Evolutionary conservation across 2,113 vertebrate species (phyloP).

Genomic region (Caranx ignobilis): DNA sequence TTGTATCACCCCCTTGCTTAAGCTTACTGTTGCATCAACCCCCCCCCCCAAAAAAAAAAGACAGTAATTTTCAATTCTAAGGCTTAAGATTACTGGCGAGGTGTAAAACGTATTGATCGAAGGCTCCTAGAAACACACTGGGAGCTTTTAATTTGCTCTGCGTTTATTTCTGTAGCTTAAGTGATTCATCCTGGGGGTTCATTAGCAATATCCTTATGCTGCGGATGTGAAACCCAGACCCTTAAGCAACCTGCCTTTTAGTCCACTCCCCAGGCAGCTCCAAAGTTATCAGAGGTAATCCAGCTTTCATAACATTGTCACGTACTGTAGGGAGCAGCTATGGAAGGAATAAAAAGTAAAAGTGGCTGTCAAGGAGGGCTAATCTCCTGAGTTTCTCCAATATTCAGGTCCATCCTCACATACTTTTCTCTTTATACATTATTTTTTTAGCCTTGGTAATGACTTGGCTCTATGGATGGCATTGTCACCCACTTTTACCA

Average conservation of each 20-base stretch:
- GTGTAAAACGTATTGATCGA: constrained; percentile 72
- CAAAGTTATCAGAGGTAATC: constrained; percentile 65
- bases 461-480: not conserved
- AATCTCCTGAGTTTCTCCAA: not conserved
- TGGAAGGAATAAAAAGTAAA: constrained; percentile 13
- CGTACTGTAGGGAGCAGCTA: constrained; percentile 27
- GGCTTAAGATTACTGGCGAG: constrained; percentile 58
- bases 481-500: not conserved
- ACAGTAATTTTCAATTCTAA: constrained; percentile 58
- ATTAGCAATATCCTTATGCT: constrained; percentile 65
- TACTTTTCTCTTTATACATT: not conserved
- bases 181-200: constrained; percentile 69
- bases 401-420: not conserved
- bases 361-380: constrained; percentile 11
- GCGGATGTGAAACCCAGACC: constrained; percentile 42
- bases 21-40: constrained; percentile 14
- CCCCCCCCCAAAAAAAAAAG: not conserved
- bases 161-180: constrained; percentile 74
- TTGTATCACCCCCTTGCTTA: not conserved
- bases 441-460: not conserved
- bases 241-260: constrained; percentile 66
- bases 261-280: constrained; percentile 45
- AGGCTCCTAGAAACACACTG: constrained; percentile 37
- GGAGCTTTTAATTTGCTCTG: constrained; percentile 79
- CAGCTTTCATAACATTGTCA: constrained; percentile 56